Evolutionary conservation across 2,888 invertebrate genomes (phyloP), one percentile per base, ranked within the genome.

Genomic region (Orthosia incerta): DNA sequence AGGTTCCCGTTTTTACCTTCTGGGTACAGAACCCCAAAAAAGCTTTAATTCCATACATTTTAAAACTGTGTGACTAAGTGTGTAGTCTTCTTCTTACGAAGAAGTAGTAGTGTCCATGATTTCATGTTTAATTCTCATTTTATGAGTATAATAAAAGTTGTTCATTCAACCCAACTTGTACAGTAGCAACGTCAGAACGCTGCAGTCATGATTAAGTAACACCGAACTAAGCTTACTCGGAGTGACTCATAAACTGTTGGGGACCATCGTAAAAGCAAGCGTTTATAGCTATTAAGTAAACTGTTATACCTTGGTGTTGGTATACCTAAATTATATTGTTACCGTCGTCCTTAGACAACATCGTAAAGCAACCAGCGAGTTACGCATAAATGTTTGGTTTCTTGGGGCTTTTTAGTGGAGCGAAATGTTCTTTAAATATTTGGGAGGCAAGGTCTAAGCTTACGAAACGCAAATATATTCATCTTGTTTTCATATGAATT

Each of bases 261-360:
- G 57, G 66, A 71, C 72, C 65, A 51, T 74, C 77, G 71, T 84
- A 83, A 80, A 86, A 75, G 65, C 70, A 62, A 31, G 69, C 62
- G 73, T 76, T 81, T 74, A 84, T 55, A 63, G 71, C 69, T 75
- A 84, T 76, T 75, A 76, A 66, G 73, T 71, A 65, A 85, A 81
- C 50, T 56, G 69, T 86, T 71, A 78, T 76, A 66, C 50, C 51
- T 63, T 53, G 84, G 69, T 72, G 56, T 62, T 53, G 84, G 69
- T 72, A 53, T 62, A 78, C 62, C 81, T 71, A 78, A 78, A 83
- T 78, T 81, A 76, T 84, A 78, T 76, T 77, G 80, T 85, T 64
- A 65, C 73, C 12, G 46, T 5, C 18, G 50, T 61, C 60, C 67
- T 74, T 53, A 26, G 53, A 78, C 86, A 77, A 71, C 68, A 67